Percentiles rank a stretch among this genome's conserved stretches.
Conservation (phyloP, 2,113 vertebrate species). For the Setophaga kirtlandii region DNA sequence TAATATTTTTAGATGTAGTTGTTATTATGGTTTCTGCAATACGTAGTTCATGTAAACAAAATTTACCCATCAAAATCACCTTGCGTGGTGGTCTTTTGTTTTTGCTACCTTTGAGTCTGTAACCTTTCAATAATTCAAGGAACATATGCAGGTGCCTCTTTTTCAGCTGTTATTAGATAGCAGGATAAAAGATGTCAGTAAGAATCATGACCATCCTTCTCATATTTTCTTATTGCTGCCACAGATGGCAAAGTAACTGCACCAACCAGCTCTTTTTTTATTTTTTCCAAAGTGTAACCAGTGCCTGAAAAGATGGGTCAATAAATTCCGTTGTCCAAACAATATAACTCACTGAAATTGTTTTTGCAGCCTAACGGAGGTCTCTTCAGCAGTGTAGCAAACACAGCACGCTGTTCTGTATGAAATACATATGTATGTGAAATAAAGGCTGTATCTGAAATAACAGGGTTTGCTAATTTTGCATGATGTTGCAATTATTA, state of each 20-base stretch:
- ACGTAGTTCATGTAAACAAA: not conserved
- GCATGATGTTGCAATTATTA: not conserved
- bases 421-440: not conserved
- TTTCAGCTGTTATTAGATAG: slow-evolving; percentile 46
- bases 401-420: not conserved
- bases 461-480: slow-evolving; percentile 5
- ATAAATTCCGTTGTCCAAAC: slow-evolving; percentile 55
- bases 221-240: slow-evolving; percentile 23
- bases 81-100: not conserved
- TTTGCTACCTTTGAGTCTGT: not conserved
- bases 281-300: not conserved
- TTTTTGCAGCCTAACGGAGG: slow-evolving; percentile 42
- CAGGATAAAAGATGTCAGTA: slow-evolving; percentile 51
- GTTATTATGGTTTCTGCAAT: not conserved
- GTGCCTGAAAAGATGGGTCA: slow-evolving; percentile 38
- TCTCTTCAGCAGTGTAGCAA: not conserved
- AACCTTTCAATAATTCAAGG: not conserved
- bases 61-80: not conserved
- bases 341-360: slow-evolving; percentile 54
- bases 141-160: slow-evolving; percentile 17
- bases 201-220: slow-evolving; percentile 45
- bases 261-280: slow-evolving; percentile 4
- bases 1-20: not conserved
- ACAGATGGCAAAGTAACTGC: slow-evolving; percentile 40
- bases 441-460: not conserved